A percentile compares a stretch with the other conserved stretches of the same genome.
phyloP scores from a whole-genome alignment of 2,888 invertebrate genomes.

The Mesoligia furuncula region DNA sequence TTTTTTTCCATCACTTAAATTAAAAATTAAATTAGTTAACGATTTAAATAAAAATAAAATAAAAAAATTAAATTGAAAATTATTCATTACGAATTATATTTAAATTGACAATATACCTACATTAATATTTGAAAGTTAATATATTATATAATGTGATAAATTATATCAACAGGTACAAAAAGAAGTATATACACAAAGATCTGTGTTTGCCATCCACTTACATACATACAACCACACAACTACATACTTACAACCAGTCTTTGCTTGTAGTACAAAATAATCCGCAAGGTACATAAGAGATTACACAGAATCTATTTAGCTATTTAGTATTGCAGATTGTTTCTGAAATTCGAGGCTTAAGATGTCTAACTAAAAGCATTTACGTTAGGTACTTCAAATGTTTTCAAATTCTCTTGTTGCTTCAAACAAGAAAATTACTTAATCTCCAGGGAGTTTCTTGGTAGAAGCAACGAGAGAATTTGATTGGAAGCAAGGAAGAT shows the following conservation, averaged over 20 bases:
- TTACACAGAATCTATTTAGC: constrained; percentile 61
- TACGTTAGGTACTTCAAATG: constrained; percentile 50
- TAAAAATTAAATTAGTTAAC: no score
- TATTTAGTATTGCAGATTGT: constrained; percentile 52
- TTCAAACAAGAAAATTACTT: no score
- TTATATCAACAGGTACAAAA: not conserved
- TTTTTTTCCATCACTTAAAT: no score
- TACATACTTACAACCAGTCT: constrained; percentile 13
- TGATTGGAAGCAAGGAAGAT: not conserved
- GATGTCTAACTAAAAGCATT: constrained; percentile 60
- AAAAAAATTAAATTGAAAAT: no score
- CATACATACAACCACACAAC: no score
- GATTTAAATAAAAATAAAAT: no score
- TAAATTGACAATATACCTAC: no score
- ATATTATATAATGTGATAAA: not conserved
- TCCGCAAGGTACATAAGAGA: constrained; percentile 55
- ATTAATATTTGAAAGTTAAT: no score
- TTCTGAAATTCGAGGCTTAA: constrained; percentile 53
- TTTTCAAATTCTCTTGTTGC: no score
- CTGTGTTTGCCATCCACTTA: constrained; percentile 6
- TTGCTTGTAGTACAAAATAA: constrained; percentile 56
- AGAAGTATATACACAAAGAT: no score
- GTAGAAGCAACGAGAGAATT: constrained; percentile 19
- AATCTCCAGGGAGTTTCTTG: no score
- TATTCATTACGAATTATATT: no score